phyloP scores from a whole-genome alignment of 1,140 invertebrate genomes.

The Cyclina sinensis region DNA sequence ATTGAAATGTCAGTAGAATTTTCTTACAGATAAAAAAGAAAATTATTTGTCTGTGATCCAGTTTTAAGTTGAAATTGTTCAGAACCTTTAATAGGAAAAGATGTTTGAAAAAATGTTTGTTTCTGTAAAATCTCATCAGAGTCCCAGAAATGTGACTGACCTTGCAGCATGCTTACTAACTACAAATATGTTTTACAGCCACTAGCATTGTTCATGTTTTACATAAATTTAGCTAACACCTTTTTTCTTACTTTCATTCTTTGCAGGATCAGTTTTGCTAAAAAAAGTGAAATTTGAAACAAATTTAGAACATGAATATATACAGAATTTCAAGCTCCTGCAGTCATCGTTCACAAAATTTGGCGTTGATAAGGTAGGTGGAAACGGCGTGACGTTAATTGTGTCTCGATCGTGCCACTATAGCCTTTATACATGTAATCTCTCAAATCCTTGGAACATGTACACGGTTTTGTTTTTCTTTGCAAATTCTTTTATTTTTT shows the following conservation, averaged over 20 bases:
- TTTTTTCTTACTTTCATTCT: conserved; percentile 75
- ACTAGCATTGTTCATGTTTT: neutral
- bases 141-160: neutral
- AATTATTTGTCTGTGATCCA: too few species aligned
- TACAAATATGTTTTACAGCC: conserved; percentile 47
- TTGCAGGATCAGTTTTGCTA: conserved; percentile 92
- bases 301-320: conserved; percentile 99
- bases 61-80: too few species aligned
- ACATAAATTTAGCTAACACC: conserved; percentile 17
- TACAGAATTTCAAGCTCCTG: conserved; percentile 99
- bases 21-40: too few species aligned
- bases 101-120: too few species aligned
- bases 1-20: too few species aligned
- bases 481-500: too few species aligned
- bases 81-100: too few species aligned
- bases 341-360: conserved; percentile 99
- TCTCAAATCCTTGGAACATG: neutral
- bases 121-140: neutral
- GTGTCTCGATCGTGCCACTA: conserved; percentile 67
- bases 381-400: conserved; percentile 53
- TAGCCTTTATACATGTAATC: conserved; percentile 29
- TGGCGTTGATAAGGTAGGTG: conserved; percentile 98
- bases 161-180: conserved; percentile 38
- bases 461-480: conserved; percentile 2
- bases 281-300: conserved; percentile 99